These are phyloP conservation scores for Halictus quadricinctus DNA, from an alignment of 2,888 invertebrate species.

Conservation along the genomic window DNA sequence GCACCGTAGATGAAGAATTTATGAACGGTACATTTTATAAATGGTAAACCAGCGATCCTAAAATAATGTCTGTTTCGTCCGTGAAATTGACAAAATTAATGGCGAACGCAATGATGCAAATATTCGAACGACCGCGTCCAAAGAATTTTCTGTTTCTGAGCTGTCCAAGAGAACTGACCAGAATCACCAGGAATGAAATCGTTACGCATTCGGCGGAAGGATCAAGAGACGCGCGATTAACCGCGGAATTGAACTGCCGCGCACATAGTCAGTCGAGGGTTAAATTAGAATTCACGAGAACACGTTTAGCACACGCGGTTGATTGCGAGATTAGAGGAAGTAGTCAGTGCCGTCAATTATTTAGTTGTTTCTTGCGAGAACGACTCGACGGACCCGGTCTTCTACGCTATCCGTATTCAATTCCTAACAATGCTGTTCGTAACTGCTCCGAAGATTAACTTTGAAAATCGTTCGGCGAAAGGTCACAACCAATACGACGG, in stretches of 20 bases:
- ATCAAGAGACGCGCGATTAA: slow-evolving; percentile 18
- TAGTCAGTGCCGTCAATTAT: slow-evolving; percentile 52
- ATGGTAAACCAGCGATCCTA: background rate
- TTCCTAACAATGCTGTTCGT: background rate
- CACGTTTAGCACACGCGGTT: slow-evolving; percentile 60
- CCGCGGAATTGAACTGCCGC: slow-evolving; percentile 28
- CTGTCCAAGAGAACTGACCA: background rate
- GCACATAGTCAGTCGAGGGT: slow-evolving; percentile 40
- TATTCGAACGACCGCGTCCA: background rate
- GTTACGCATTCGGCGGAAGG: background rate
- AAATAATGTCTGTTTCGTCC: background rate
- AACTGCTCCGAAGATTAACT: background rate
- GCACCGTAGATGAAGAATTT: background rate
- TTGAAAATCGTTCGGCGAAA: background rate
- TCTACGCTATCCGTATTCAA: slow-evolving; percentile 16
- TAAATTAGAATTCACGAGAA: slow-evolving; percentile 65
- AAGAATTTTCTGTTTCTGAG: background rate
- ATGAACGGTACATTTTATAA: too few relatives aligned
- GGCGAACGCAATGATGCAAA: background rate
- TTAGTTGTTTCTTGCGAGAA: slow-evolving; percentile 36
- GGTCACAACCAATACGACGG: background rate
- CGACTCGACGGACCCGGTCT: slow-evolving; percentile 4
- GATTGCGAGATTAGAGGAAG: slow-evolving; percentile 67
- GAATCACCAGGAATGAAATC: background rate
- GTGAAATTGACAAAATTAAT: background rate